phyloP scores from a whole-genome alignment of 2,113 vertebrate species.

The Anthoscopus minutus region DNA sequence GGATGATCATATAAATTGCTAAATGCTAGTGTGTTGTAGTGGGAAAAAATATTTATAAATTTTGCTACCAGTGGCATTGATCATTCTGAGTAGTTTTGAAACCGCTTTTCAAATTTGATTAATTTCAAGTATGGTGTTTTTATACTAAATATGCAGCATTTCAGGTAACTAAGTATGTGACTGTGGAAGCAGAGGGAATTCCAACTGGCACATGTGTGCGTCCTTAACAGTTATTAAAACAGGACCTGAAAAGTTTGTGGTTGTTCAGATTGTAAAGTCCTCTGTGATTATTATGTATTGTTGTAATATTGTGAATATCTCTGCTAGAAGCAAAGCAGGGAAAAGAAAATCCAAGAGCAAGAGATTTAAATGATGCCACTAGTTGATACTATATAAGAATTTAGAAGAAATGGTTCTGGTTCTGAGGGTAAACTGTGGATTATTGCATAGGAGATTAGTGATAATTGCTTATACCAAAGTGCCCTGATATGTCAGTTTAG shows the following conservation, averaged over 20 bases:
- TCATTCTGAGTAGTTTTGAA: neutral
- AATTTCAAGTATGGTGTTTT: neutral
- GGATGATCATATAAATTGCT: neutral
- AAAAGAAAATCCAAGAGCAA: neutral
- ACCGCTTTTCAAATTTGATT: neutral
- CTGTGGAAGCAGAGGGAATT: neutral
- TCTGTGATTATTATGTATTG: neutral
- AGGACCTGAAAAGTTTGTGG: neutral
- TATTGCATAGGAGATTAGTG: neutral
- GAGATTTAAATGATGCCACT: neutral
- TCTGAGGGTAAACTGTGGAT: neutral
- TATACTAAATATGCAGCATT: neutral
- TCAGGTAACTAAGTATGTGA: neutral
- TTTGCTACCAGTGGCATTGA: neutral
- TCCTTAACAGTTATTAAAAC: neutral
- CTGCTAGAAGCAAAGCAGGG: neutral
- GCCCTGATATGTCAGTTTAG: neutral
- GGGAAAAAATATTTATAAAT: neutral
- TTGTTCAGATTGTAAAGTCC: neutral
- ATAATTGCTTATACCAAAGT: neutral
- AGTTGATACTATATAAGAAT: neutral
- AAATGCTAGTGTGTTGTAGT: neutral
- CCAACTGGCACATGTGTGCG: fast-evolving
- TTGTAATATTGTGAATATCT: fast-evolving
- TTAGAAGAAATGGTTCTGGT: neutral